Evolutionary conservation across 2,113 vertebrate species (phyloP), one percentile per base, ranked within the genome.

Genomic region (Corythornis vintsioides): DNA sequence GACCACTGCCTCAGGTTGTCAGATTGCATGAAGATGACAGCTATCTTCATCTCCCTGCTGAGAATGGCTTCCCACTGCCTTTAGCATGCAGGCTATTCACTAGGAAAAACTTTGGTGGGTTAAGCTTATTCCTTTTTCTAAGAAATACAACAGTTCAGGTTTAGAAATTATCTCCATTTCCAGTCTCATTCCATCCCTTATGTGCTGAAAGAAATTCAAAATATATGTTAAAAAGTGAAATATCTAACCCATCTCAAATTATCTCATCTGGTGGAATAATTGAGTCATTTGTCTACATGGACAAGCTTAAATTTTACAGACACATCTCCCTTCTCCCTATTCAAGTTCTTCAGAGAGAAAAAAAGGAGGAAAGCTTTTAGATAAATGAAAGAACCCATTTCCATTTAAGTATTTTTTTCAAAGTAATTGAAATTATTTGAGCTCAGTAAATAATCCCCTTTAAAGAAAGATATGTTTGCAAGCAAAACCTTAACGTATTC

Each of bases 401-500:
- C 87, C 25, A 72, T 19, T 79, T 2, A 3, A 4, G 6, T n/a
- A 4, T 12, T 14, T 77, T 95, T 84, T 84, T 31, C 61, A 59
- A 70, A 89, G 88, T 33, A 76, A 70, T 0, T 69, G 33, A 88
- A 94, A 87, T 75, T 0, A 75, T 48, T 90, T 84, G 47, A 81
- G 33, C 76, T 82, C 66, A 70, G 83, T 74, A 91, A 92, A 95
- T 63, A 90, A 90, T 45, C 33, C 26, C 48, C 38, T 94, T 90
- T 50, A 72, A 59, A 90, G 65, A 72, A 73, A 87, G 63, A 18
- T 15, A 80, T 70, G 75, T 38, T 94, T 85, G 20, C n/a, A 90
- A 67, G 61, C 73, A 90, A 86, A 84, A 69, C n/a, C 33, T 50
- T 64, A 69, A 52, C 65, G 59, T 9, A 43, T 55, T 88, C 83